Conservation (phyloP, 1,140 invertebrate genomes). For the Drosophila truncata region DNA sequence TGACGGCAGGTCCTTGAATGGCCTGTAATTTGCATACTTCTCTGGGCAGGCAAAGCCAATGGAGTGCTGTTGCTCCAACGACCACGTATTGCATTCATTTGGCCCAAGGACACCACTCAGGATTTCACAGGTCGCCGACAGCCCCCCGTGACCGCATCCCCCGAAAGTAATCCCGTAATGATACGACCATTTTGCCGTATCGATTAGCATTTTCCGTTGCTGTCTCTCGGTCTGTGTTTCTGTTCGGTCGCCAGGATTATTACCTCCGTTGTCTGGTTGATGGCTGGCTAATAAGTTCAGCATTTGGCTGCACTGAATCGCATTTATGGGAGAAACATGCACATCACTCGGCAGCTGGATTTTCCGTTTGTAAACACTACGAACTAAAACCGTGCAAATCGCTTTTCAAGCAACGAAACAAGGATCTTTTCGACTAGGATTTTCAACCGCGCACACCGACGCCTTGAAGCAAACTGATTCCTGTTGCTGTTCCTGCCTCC, state of each 20-base stretch:
- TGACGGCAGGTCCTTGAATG: slow-evolving; percentile 35
- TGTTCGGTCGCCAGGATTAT: slow-evolving; percentile 4
- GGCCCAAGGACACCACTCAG: slow-evolving; percentile 23
- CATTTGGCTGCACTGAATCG: slow-evolving; percentile 34
- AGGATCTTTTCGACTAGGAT: not conserved
- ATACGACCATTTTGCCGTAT: slow-evolving; percentile 32
- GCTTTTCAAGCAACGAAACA: not conserved
- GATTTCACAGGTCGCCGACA: slow-evolving; percentile 9
- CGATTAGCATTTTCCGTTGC: slow-evolving; percentile 41
- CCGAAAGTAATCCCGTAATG: slow-evolving; percentile 24
- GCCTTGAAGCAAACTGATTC: slow-evolving; percentile 69
- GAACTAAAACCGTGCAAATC: slow-evolving; percentile 19
- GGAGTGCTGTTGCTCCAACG: slow-evolving; percentile 26
- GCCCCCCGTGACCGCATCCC: slow-evolving; percentile 1
- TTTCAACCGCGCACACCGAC: slow-evolving; percentile 43
- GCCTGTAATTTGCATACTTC: slow-evolving; percentile 41
- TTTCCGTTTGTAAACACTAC: slow-evolving; percentile 34
- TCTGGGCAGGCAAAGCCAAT: slow-evolving; percentile 8
- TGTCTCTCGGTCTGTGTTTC: too few species aligned
- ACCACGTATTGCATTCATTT: slow-evolving; percentile 36
- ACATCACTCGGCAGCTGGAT: slow-evolving; percentile 10
- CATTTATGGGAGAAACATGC: slow-evolving; percentile 18
- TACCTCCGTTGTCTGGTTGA: slow-evolving; percentile 27
- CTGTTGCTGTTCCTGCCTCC: slow-evolving; percentile 59
- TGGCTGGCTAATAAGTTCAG: slow-evolving; percentile 30